Evolutionary conservation across 2,113 vertebrate species (phyloP).

Genomic region (Apodemus sylvaticus): DNA sequence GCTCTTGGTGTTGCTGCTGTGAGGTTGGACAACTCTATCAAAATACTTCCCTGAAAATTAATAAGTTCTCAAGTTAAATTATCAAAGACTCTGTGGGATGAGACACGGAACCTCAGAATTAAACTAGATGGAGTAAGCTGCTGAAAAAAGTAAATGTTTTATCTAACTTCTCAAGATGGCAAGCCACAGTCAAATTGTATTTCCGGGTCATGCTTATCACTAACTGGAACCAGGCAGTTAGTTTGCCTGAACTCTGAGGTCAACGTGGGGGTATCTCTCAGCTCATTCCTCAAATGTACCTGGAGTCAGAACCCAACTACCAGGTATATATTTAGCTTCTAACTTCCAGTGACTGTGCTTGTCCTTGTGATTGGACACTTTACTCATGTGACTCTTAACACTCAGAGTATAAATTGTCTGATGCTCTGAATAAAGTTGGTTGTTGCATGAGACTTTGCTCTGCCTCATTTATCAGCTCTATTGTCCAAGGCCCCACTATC

Average conservation of each 20-base stretch:
- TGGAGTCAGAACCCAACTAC: not conserved
- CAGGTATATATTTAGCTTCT: not conserved
- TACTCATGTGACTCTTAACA: not conserved
- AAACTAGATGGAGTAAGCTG: slow-evolving; percentile 16
- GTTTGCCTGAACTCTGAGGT: not conserved
- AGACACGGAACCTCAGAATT: slow-evolving; percentile 35
- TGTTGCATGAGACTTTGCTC: not conserved
- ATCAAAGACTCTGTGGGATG: not conserved
- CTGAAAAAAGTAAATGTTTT: slow-evolving; percentile 42
- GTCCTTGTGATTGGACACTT: not conserved
- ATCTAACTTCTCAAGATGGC: slow-evolving; percentile 1
- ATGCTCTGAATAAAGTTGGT: not conserved
- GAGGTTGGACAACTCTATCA: slow-evolving; percentile 41
- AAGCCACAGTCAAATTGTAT: not conserved
- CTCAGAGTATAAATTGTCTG: not conserved
- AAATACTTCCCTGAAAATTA: slow-evolving; percentile 70
- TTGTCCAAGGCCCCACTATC: not conserved
- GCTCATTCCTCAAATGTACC: not conserved
- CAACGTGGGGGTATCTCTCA: not conserved
- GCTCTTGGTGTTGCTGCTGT: not conserved
- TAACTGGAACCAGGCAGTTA: not conserved
- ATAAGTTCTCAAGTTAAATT: slow-evolving; percentile 61
- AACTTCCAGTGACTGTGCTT: not conserved
- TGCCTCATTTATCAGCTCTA: not conserved
- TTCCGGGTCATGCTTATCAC: not conserved